These are phyloP conservation scores for Andricus quercusramuli DNA, from an alignment of 2,888 invertebrate species.

Conservation along the genomic window DNA sequence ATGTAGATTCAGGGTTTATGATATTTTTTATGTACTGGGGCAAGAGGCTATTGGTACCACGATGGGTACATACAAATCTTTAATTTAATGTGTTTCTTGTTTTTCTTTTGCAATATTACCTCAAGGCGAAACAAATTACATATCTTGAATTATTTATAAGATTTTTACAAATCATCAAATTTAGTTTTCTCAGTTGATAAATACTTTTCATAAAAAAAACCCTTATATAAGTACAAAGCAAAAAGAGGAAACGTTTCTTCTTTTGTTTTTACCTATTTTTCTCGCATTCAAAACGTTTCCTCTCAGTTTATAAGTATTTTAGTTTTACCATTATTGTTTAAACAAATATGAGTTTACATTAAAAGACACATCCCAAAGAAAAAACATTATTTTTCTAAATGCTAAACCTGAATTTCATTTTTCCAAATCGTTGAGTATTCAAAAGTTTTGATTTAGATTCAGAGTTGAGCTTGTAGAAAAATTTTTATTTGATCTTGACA, in stretches of 20 bases:
- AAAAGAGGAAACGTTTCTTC: neutral
- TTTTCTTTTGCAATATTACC: neutral
- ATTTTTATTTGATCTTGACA: neutral
- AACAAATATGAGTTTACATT: neutral
- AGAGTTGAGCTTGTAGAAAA: neutral
- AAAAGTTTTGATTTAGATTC: too few relatives aligned
- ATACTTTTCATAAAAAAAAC: neutral
- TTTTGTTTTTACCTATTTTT: neutral
- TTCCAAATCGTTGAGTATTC: neutral
- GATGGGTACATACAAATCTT: neutral
- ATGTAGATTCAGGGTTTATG: neutral
- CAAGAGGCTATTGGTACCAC: neutral
- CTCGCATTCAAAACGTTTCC: neutral
- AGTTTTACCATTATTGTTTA: neutral
- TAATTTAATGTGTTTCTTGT: neutral
- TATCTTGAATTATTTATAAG: too few relatives aligned
- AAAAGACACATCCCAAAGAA: neutral
- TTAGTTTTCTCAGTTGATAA: neutral
- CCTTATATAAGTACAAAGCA: neutral
- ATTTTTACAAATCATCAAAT: neutral
- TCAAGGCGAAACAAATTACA: neutral
- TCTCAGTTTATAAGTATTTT: neutral
- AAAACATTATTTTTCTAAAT: neutral
- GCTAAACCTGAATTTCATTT: neutral
- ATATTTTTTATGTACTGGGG: neutral